Base-by-base conservation (phyloP, 2,113 vertebrate genomes). In the Sula dactylatra region DNA sequence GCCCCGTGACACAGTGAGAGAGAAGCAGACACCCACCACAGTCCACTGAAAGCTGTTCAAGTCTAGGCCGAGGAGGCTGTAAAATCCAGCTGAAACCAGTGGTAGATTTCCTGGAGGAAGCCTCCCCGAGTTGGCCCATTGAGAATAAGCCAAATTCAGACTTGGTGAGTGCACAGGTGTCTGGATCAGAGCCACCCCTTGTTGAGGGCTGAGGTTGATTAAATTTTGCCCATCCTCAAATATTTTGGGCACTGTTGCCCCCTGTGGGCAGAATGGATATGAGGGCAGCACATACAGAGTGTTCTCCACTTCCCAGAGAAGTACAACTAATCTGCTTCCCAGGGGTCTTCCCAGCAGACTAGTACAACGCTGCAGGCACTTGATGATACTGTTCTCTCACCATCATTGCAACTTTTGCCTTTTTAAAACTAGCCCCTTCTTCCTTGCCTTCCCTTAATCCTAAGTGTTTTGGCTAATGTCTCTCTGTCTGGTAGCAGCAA, bases 171-270 rank as follows among this genome's bases (percentile, higher is more conserved):
- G 50, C 78, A 62, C 89, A 95, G 91, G 74, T 93, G 62, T 82
- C 88, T 91, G 81, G 58, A 93, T 40, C 62, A 54, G 49, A 91
- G 83, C 73, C 87, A 88, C 13, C 54, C 31, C 70, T 94, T 85
- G 19, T 12, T 86, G 69, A 52, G 69, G 65, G 72, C 77, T 82
- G 72, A 38, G 36, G 14, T 58, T 89, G 74, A 42, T 45, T 40
- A 44, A 69, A 69, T 93, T 81, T 93, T 95, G 56, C 73, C 88
- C 83, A 54, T 72, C 64, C 82, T 65, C 25, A 89, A 84, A 65
- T 92, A 82, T 88, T 95, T 92, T 40, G 73, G 81, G 83, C 25
- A 8, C 61, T 82, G 69, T 95, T 91, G 80, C 72, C 86, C 86
- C 58, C 56, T 92, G 77, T 84, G 91, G 96, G 54, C 80, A 87